These are phyloP conservation scores for honey bee (Apis mellifera) DNA, from an alignment of 1,140 invertebrate species.

Conservation along the genomic window Amel_HAv3.1 CM009936.2:1602501-1603000, in stretches of 20 bases:
- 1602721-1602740: conserved; percentile 26
- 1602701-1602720: conserved; percentile 37
- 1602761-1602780: not conserved
- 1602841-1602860: not conserved
- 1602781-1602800: not conserved
- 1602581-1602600: not conserved
- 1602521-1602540: not conserved
- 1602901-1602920: conserved; percentile 3
- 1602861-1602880: not conserved
- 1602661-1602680: conserved; percentile 8
- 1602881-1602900: not conserved
- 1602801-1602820: not conserved
- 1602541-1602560: no score
- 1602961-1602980: conserved; percentile 45
- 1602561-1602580: no score
- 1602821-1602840: not conserved
- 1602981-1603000: conserved; percentile 60
- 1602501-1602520: not conserved
- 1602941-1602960: conserved; percentile 63
- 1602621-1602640: not conserved
- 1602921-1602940: conserved; percentile 28
- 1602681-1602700: conserved; percentile 42
- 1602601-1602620: not conserved
- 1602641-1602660: not conserved
- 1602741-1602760: not conserved